Conservation (phyloP, 2,888 invertebrate genomes). For the Rhogogaster chlorosoma region DNA sequence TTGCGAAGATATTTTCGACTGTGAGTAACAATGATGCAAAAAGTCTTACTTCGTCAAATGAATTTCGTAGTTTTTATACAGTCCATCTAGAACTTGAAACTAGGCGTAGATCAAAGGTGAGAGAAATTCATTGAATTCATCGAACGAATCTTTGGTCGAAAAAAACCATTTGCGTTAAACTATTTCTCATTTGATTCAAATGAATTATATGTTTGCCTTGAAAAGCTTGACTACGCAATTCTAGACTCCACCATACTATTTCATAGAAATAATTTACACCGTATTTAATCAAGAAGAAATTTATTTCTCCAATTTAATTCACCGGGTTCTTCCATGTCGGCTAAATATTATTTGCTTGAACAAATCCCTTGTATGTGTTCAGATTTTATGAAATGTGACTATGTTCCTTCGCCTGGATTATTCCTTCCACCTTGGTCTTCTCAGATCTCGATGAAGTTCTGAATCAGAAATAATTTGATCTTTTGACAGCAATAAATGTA, state of each 20-base stretch:
- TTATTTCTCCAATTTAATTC: neutral
- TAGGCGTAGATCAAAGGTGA: neutral
- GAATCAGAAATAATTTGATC: neutral
- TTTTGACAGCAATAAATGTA: neutral
- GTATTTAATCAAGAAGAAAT: neutral
- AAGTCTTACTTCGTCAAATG: neutral
- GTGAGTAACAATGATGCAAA: neutral
- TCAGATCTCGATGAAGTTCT: neutral
- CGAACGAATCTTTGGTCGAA: neutral
- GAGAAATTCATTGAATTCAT: neutral
- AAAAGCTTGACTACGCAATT: neutral
- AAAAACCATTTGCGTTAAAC: neutral
- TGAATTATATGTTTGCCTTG: neutral
- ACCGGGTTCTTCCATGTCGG: neutral
- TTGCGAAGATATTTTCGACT: neutral
- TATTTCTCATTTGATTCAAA: neutral
- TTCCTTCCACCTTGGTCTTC: neutral
- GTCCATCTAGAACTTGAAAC: neutral
- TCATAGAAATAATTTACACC: neutral
- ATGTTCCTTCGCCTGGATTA: neutral
- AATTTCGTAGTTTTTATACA: no score
- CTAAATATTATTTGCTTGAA: neutral
- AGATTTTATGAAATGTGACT: neutral
- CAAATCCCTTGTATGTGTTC: neutral
- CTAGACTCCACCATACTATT: neutral